These are phyloP conservation scores for Rhinoptilus africanus DNA, from an alignment of 2,113 vertebrate genomes.

Conservation along the genomic window DNA sequence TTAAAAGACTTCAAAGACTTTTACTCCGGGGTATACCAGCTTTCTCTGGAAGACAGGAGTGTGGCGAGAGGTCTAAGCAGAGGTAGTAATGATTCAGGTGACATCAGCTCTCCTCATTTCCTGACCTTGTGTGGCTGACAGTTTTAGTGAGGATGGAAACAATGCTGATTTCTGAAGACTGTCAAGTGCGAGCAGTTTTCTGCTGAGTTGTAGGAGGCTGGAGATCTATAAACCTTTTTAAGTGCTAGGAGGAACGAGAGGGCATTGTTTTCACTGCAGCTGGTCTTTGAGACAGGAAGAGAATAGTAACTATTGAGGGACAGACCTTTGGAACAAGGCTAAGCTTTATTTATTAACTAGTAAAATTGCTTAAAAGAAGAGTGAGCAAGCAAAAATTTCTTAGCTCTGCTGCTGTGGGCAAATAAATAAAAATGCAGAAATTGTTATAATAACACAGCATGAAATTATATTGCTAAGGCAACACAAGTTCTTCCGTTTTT, in stretches of 20 bases:
- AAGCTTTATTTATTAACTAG: slow-evolving; percentile 65
- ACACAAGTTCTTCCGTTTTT: background rate
- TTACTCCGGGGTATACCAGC: background rate
- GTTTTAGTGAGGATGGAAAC: slow-evolving; percentile 47
- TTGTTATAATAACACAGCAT: background rate
- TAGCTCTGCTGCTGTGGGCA: slow-evolving; percentile 6
- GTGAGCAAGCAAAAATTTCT: slow-evolving; percentile 52
- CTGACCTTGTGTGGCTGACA: slow-evolving; percentile 67
- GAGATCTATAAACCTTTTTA: slow-evolving; percentile 80
- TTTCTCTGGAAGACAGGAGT: slow-evolving; percentile 24
- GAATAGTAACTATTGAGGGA: slow-evolving; percentile 52
- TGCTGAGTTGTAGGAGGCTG: slow-evolving; percentile 76
- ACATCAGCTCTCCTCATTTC: slow-evolving; percentile 36
- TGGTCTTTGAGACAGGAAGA: slow-evolving; percentile 52
- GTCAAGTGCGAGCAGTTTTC: slow-evolving; percentile 72
- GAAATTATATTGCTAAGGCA: background rate
- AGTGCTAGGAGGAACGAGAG: slow-evolving; percentile 58
- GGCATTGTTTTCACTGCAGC: slow-evolving; percentile 60
- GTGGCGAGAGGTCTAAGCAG: background rate
- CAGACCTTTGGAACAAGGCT: slow-evolving; percentile 3
- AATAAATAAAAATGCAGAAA: background rate
- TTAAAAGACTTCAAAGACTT: slow-evolving; percentile 47
- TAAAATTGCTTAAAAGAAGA: slow-evolving; percentile 65
- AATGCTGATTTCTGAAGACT: slow-evolving; percentile 69
- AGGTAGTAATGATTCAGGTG: slow-evolving; percentile 39